These are phyloP conservation scores for Vollenhovia emeryi DNA, from an alignment of 1,140 invertebrate genomes.

Conservation along the genomic window DNA sequence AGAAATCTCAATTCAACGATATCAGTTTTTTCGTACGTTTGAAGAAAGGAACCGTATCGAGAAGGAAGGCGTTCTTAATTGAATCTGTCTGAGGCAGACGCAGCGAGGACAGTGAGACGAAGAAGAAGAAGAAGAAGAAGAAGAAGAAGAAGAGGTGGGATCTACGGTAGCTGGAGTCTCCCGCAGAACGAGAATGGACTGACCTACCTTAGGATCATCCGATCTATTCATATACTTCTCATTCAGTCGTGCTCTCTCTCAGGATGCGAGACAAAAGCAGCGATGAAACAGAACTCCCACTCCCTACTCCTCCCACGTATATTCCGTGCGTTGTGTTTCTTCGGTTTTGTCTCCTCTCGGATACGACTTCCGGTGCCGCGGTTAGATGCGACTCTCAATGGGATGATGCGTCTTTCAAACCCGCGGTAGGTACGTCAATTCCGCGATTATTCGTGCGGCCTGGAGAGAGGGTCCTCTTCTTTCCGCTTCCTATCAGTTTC, in stretches of 20 bases:
- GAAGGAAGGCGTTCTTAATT: conserved; percentile 69
- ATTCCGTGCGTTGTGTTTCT: conserved; percentile 78
- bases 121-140: conserved; percentile 56
- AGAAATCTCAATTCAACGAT: not conserved
- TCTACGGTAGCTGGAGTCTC: conserved; percentile 69
- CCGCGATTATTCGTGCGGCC: conserved; percentile 80
- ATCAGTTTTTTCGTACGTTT: not conserved
- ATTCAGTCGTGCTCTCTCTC: conserved; percentile 82
- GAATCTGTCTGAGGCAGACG: conserved; percentile 52
- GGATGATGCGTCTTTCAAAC: conserved; percentile 83
- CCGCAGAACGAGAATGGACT: conserved; percentile 81
- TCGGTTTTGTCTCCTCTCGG: conserved; percentile 84
- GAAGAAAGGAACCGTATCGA: not conserved
- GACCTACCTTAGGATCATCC: conserved; percentile 86
- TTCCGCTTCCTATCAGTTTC: conserved; percentile 68
- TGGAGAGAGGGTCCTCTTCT: conserved; percentile 50
- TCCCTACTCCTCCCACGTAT: conserved; percentile 31
- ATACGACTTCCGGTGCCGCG: conserved; percentile 84
- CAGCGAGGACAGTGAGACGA: conserved; percentile 10
- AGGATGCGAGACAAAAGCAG: conserved; percentile 85
- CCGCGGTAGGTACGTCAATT: conserved; percentile 72
- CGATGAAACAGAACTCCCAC: conserved; percentile 84
- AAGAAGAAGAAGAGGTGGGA: conserved; percentile 66
- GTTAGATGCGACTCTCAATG: conserved; percentile 78
- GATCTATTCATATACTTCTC: conserved; percentile 83